Percentiles rank a stretch among this genome's conserved stretches.
Evolutionary conservation across 2,888 invertebrate genomes (phyloP).

Genomic region (Drosophila helvetica): DNA sequence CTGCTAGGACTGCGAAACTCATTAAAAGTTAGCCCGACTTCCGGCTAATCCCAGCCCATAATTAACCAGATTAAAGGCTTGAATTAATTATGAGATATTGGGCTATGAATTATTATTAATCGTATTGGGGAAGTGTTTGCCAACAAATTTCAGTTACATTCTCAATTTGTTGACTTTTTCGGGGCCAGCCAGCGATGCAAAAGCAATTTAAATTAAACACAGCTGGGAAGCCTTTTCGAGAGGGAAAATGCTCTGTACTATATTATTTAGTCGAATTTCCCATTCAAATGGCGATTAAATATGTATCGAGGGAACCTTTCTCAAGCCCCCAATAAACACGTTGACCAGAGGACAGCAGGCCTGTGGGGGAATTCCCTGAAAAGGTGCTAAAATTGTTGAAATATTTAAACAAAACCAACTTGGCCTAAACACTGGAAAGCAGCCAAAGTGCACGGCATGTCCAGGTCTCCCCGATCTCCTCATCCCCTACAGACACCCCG

Average conservation of each 20-base stretch:
- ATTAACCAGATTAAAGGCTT: slow-evolving; percentile 35
- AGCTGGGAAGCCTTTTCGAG: slow-evolving; percentile 6
- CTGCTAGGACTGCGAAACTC: slow-evolving; percentile 39
- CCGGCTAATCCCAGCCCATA: slow-evolving; percentile 34
- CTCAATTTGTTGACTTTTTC: background rate
- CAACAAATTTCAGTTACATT: slow-evolving; percentile 7
- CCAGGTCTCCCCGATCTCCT: slow-evolving; percentile 8
- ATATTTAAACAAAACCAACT: slow-evolving; percentile 62
- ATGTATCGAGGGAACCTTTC: slow-evolving; percentile 58
- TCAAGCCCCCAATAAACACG: slow-evolving; percentile 26
- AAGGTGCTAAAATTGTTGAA: slow-evolving; percentile 69
- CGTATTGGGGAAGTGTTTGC: slow-evolving; percentile 22
- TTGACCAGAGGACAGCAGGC: slow-evolving; percentile 8
- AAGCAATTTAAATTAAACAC: slow-evolving; percentile 14
- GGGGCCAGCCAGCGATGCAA: background rate
- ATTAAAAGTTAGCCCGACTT: slow-evolving; percentile 57
- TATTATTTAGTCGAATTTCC: slow-evolving; percentile 1
- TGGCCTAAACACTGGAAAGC: slow-evolving; percentile 53
- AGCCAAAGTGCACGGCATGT: slow-evolving; percentile 45
- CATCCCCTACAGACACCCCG: slow-evolving; percentile 9
- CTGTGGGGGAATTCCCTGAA: slow-evolving; percentile 16
- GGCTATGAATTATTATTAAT: slow-evolving; percentile 11
- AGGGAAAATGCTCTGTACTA: slow-evolving; percentile 10
- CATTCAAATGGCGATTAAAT: slow-evolving; percentile 64
- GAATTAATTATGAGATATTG: slow-evolving; percentile 30